These are phyloP conservation scores for Zygothrica quintamaculata DNA, from an alignment of 2,888 invertebrate genomes.

Conservation along the genomic window DNA sequence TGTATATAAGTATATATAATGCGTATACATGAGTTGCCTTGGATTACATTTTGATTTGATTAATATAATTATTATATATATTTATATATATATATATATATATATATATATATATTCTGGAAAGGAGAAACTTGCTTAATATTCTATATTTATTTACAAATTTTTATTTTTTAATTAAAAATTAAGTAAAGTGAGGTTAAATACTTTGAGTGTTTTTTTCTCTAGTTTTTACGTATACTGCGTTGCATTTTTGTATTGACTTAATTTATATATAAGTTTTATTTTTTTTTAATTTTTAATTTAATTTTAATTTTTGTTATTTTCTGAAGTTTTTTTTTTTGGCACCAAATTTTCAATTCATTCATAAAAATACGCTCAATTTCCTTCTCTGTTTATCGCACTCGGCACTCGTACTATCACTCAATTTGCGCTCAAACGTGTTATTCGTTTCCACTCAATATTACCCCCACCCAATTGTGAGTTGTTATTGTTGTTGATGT, in stretches of 20 bases:
- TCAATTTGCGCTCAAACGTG: constrained; percentile 36
- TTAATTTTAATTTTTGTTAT: constrained; percentile 9
- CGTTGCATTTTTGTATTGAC: constrained; percentile 69
- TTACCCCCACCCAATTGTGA: constrained; percentile 61
- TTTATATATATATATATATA: constrained; percentile 9
- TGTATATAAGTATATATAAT: constrained; percentile 43
- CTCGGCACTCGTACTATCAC: constrained; percentile 15
- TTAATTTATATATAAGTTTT: constrained; percentile 49
- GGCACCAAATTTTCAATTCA: constrained; percentile 39
- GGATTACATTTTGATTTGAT: constrained; percentile 67
- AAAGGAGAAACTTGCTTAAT: constrained; percentile 61
- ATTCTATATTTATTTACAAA: constrained; percentile 63
- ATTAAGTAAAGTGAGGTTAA: constrained; percentile 53
- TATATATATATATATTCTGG: constrained; percentile 43
- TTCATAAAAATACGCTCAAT: constrained; percentile 47
- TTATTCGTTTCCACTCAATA: constrained; percentile 18
- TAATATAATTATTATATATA: constrained; percentile 18
- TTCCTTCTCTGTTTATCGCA: neutral
- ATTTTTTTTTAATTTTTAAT: constrained; percentile 15
- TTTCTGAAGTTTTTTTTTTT: constrained; percentile 36
- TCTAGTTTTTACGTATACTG: constrained; percentile 77
- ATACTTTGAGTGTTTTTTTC: constrained; percentile 21
- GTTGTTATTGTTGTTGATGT: constrained; percentile 44
- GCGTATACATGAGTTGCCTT: constrained; percentile 75
- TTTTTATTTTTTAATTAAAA: constrained; percentile 31